Conservation (phyloP, 2,113 vertebrate genomes). For the Vidua macroura region DNA sequence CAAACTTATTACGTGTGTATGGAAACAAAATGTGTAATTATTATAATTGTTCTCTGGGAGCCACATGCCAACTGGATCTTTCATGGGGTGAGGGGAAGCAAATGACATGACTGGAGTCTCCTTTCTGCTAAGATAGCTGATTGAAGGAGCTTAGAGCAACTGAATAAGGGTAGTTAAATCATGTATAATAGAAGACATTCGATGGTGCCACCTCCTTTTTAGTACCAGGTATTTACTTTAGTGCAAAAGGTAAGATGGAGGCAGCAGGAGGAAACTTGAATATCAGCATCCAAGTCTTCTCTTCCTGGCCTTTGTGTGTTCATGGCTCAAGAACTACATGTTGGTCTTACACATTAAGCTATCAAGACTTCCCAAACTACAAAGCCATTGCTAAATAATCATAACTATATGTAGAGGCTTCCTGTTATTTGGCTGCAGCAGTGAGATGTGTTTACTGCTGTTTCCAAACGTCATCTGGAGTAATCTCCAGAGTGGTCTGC, state of each 20-base stretch:
- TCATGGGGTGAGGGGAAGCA: neutral
- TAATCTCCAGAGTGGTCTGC: neutral
- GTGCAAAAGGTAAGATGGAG: neutral
- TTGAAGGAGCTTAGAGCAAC: neutral
- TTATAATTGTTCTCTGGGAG: neutral
- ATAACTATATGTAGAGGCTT: neutral
- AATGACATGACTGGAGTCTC: neutral
- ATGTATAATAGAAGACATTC: neutral
- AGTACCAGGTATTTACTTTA: neutral
- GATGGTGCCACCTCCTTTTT: neutral
- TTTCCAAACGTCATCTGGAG: neutral
- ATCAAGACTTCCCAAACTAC: neutral
- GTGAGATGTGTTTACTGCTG: neutral
- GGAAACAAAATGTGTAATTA: neutral
- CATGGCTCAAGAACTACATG: neutral
- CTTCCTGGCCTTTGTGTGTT: neutral
- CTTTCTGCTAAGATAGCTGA: neutral
- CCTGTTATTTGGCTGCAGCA: neutral
- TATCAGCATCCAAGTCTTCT: neutral
- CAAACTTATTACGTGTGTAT: neutral
- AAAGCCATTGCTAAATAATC: neutral
- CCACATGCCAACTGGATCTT: neutral
- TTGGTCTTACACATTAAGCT: neutral
- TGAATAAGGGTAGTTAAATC: neutral
- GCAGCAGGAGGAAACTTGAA: neutral